A percentile compares a stretch with the other conserved stretches of the same genome.
Conservation (phyloP, 2,113 vertebrate species). For the Carassius auratus region DNA sequence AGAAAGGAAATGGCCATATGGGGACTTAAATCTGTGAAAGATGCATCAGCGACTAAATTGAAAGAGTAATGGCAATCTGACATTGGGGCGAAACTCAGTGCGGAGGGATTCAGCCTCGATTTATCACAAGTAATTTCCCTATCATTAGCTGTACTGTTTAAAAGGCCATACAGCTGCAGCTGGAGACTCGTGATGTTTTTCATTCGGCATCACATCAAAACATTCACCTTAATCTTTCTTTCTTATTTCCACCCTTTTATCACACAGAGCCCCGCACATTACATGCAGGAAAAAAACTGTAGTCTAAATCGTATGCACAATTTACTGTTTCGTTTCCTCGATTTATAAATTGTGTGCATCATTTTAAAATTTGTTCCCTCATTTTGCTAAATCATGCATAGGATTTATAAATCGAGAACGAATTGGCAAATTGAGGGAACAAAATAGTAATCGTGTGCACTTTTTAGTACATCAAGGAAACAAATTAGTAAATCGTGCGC, state of each 20-base stretch:
- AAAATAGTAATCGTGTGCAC: no score
- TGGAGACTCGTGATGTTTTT: conserved; percentile 13
- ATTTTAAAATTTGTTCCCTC: no score
- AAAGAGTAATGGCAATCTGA: conserved; percentile 73
- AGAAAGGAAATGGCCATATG: conserved; percentile 64
- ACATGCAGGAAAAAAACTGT: no score
- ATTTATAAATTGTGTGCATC: no score
- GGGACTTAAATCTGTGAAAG: conserved; percentile 67
- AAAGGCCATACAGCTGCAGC: conserved; percentile 53
- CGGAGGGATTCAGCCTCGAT: conserved; percentile 69
- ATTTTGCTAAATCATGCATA: no score
- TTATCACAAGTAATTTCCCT: conserved; percentile 73
- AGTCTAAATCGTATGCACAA: no score
- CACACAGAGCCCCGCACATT: no score
- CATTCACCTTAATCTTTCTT: conserved; percentile 7
- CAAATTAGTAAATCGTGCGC: no score
- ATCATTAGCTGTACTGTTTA: conserved; percentile 65
- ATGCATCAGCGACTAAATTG: conserved; percentile 70
- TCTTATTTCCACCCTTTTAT: not conserved
- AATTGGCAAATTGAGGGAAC: no score
- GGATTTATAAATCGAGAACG: no score
- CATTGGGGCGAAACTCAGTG: conserved; percentile 56
- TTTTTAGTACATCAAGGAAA: no score
- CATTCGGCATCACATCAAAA: not conserved
- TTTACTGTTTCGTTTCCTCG: no score